Evolutionary conservation across 64 coral and sea anemone genomes (phyloP), one percentile per base, ranked within the genome.

Genomic region (Actinia equina): DNA sequence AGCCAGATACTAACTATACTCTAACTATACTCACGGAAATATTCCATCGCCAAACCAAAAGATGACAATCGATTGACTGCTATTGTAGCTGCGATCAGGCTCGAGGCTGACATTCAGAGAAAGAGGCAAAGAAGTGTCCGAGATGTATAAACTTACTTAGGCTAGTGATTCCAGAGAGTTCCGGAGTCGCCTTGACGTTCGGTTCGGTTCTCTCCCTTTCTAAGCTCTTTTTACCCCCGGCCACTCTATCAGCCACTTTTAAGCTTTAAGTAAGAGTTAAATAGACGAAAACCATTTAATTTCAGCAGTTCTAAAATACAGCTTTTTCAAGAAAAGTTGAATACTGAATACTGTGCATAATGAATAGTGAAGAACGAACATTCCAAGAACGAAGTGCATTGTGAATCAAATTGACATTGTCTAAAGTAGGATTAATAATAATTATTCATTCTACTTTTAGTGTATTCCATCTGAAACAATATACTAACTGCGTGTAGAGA

Each of bases 11-110:
- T 37, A 0, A 37, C 30, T 37, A 37, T 37, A 37, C 30, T 37
- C 30, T 37, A 37, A 81, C 17, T 2, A 81, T 81, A 81, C 78
- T 81, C 78, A 81, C 78, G 78, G 44, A 81, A 81, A 25, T 44
- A 52, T 52, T 81, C 78, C 78, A 37, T 37, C 30, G 78, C 52
- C 49, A 10, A 52, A 52, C 78, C 78, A 81, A 44, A 52, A 52
- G 43, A 79, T 6, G 30, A 79, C 62, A 23, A 65, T 60, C 59
- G 59, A 60, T 69, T 19, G 17, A 10, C 37, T 17, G 77, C 77
- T 23, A 49, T 14, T 57, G 55, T 57, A 81, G 44, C 78, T 81
- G 43, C 77, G 14, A 45, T 37, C 30, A 37, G 77, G 77, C 45
- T 18, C 42, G 77, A 80, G 77, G 7, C 77, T 80, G 18, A 46